Base-by-base conservation (phyloP, 2,888 invertebrate species). In the Dicranocentrus wangi region DNA sequence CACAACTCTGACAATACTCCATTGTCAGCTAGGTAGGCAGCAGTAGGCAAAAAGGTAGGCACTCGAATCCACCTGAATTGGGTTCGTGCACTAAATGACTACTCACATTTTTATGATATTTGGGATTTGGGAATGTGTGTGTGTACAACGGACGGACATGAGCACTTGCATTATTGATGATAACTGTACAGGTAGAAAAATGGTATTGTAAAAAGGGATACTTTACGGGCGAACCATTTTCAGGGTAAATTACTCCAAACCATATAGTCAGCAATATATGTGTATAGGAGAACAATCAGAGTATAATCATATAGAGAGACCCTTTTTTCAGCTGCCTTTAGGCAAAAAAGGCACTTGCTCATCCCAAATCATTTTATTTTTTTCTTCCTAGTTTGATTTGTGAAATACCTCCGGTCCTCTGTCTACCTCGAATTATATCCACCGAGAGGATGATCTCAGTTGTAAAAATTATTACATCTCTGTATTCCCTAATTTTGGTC, bases 201-300 rank as follows among this genome's bases (percentile, higher is more conserved):
- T 32, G 32, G 32, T n/a, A 32, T 10, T 42, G 60, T 61, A 63
- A 75, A 68, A 66, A 42, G 66, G 47, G 27, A 60, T 76, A 68
- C 23, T 69, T 76, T 76, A 58, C 68, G 58, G 58, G 21, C 28
- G 47, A 27, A n/a, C 39, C 15, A 65, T 70, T 66, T 68, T 51
- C 25, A 70, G 58, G 60, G 79, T 79, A 79, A 72, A 66, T 65
- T 79, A 58, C 78, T 65, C 28, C 32, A 25, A 78, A 68, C 60
- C 42, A 28, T n/a, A n/a, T n/a, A 61, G 19, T 1, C 51, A 8
- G 23, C 17, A 47, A 28, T 1, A 47, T 25, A 69, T 61, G 61
- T 61, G 70, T 15, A 68, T 60, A 19, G 25, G 17, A 51, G 25
- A 61, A 69, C 77, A 77, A 77, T 77, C 43, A 28, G n/a, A n/a